Conservation (phyloP, 2,797 vertebrate genomes). For the Hippopotamyrus pictus region DNA sequence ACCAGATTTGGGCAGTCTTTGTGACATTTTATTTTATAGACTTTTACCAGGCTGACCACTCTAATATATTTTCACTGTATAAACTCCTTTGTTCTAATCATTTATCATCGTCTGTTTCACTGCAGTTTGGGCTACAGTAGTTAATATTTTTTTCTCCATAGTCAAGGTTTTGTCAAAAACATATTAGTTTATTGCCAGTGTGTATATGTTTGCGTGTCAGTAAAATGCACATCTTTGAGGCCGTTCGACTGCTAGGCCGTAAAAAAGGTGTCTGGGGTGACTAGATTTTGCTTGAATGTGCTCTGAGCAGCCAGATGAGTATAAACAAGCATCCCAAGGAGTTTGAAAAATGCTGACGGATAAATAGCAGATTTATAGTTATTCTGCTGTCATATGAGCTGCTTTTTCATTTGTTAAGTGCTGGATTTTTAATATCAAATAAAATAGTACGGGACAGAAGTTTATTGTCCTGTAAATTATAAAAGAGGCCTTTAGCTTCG, state of each 20-base stretch:
- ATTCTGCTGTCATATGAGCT: background rate
- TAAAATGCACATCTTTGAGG: background rate
- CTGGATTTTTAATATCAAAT: slow-evolving; percentile 19
- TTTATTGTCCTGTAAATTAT: slow-evolving; percentile 25
- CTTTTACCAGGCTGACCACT: background rate
- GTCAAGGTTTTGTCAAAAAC: background rate
- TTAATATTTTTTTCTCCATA: background rate
- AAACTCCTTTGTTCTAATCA: background rate
- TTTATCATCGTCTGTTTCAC: background rate
- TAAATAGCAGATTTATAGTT: slow-evolving; percentile 20
- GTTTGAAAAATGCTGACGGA: slow-evolving; percentile 1
- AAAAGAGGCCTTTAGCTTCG: background rate
- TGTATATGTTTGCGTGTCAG: background rate
- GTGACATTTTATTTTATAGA: background rate
- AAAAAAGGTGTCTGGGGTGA: background rate
- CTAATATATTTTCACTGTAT: background rate
- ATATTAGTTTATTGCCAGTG: background rate
- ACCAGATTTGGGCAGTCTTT: background rate
- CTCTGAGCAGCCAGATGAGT: background rate
- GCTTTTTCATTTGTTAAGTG: slow-evolving; percentile 11
- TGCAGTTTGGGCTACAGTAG: background rate
- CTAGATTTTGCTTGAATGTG: background rate
- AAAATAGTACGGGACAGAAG: background rate
- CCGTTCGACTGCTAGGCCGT: background rate
- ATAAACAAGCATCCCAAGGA: background rate